Base-by-base conservation (phyloP, 2,113 vertebrate species). In the Procavia capensis region DNA sequence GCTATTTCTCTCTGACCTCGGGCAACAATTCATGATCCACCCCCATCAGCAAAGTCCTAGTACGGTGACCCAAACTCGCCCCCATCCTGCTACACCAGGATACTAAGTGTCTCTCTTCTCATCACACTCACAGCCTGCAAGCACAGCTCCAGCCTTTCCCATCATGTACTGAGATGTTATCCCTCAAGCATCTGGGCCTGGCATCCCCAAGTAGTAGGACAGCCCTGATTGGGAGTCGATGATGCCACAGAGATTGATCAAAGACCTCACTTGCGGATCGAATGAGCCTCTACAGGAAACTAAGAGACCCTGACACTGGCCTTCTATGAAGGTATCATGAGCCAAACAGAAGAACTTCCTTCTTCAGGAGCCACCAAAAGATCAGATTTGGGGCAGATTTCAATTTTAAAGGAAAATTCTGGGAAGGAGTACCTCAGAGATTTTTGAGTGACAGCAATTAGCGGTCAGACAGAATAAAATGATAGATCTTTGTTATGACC, bases 331-430 rank as follows among this genome's bases (percentile, higher is more conserved):
- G 83, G 50, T 36, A 68, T 10, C 74, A 68, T 29, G 27, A 85
- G 24, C 61, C 74, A 25, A 95, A 1, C 22, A 80, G 76, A 57
- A 81, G 36, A n/a, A 70, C 29, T 88, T 87, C 39, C 68, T 75
- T 90, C 82, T 82, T 85, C 54, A 72, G 68, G 92, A 85, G 43
- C 43, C 79, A 95, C 9, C 34, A 82, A 78, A 94, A 14, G 19
- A 68, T 39, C 80, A 50, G 14, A 7, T 57, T 63, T 85, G 11
- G 39, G 45, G 39, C 7, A 57, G 39, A 88, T 34, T 50, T 59
- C 11, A 82, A 7, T 22, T 89, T 80, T 76, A 68, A 95, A 90
- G 27, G 3, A 75, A 34, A 3, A 63, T 20, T 34, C 57, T n/a
- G 47, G 29, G 39, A 83, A 88, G n/a, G 74, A 89, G 74, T 0